Percentiles rank a stretch among this genome's conserved stretches.
Evolutionary conservation across 2,797 vertebrate genomes (phyloP).

Genomic region (Microctenopoma steveboyesi): DNA sequence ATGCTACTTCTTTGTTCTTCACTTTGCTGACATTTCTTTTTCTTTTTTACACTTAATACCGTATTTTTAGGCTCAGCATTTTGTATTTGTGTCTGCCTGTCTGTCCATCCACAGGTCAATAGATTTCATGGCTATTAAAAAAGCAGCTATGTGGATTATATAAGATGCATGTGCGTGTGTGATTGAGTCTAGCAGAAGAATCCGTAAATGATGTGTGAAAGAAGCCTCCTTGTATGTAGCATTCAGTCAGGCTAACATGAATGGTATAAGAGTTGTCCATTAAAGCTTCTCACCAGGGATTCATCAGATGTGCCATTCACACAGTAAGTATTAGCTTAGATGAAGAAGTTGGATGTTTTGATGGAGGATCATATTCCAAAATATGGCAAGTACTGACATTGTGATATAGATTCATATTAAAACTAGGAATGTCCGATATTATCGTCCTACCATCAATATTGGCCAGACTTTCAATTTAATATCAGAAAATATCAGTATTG

Average conservation of each 20-base stretch:
- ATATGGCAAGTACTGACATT: not conserved
- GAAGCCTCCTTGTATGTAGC: conserved; percentile 47
- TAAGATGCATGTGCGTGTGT: conserved; percentile 2
- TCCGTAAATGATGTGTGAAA: conserved; percentile 75
- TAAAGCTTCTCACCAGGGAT: conserved; percentile 51
- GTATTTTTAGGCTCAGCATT: conserved; percentile 18
- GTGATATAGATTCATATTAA: too few species aligned
- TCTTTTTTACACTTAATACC: not conserved
- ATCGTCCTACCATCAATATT: too few species aligned
- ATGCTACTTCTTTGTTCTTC: conserved; percentile 30
- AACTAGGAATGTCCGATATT: too few species aligned
- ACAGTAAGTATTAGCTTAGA: not conserved
- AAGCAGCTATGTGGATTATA: conserved; percentile 25
- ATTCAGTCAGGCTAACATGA: conserved; percentile 65
- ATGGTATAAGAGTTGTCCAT: conserved; percentile 62
- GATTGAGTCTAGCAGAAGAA: conserved; percentile 58
- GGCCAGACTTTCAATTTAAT: too few species aligned
- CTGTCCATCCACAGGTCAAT: not conserved
- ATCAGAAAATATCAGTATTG: too few species aligned
- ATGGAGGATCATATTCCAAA: not conserved
- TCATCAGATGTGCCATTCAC: conserved; percentile 29
- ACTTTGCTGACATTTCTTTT: conserved; percentile 16
- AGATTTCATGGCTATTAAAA: conserved; percentile 25
- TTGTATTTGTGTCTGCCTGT: not conserved
- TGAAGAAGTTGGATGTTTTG: not conserved